These are phyloP conservation scores for Polypedilum vanderplanki DNA, from an alignment of 1,140 invertebrate genomes.

Conservation along the genomic window DNA sequence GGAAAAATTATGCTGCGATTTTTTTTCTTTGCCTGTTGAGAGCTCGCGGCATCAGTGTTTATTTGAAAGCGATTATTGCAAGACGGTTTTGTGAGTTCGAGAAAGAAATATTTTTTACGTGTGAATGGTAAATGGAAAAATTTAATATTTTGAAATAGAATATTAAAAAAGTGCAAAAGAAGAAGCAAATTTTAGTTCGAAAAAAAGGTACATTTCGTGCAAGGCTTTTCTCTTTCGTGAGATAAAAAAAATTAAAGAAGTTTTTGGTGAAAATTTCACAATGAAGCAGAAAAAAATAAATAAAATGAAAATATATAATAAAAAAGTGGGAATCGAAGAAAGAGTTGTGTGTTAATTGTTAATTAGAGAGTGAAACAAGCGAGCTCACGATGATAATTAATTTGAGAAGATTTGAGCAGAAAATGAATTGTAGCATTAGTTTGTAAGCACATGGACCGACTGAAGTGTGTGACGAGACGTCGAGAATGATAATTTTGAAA, in stretches of 20 bases:
- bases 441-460: too few relatives aligned
- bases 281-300: neutral
- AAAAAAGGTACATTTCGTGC: too few relatives aligned
- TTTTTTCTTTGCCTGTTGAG: neutral
- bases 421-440: neutral
- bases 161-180: neutral
- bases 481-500: too few relatives aligned
- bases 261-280: neutral
- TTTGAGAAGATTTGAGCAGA: constrained; percentile 15
- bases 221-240: too few relatives aligned
- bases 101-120: too few relatives aligned
- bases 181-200: too few relatives aligned
- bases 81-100: neutral
- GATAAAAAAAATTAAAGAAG: too few relatives aligned
- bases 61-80: constrained; percentile 23
- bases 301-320: too few relatives aligned
- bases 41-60: constrained; percentile 8
- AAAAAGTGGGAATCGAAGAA: too few relatives aligned
- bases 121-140: too few relatives aligned
- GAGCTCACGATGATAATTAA: neutral
- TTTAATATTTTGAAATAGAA: too few relatives aligned
- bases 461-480: too few relatives aligned
- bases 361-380: constrained; percentile 7
- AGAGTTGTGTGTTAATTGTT: constrained; percentile 1
- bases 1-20: constrained; percentile 28